phyloP scores from a whole-genome alignment of 2,113 vertebrate genomes.

The Catharus minimus region DNA sequence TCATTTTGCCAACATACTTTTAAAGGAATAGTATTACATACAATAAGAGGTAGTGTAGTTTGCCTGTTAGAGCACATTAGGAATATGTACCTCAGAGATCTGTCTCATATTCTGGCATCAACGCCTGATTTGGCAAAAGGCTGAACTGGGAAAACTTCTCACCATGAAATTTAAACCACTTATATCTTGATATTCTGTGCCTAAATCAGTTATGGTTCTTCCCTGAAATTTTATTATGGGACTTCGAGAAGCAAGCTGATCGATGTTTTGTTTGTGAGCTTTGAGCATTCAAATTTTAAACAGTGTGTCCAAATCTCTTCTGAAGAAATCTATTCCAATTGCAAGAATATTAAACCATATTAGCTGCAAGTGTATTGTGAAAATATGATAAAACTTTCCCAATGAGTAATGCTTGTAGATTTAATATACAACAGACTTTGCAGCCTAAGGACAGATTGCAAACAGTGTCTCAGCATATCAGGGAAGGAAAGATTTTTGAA shows the following conservation, averaged over 20 bases:
- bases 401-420: background rate
- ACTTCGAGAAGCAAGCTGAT: background rate
- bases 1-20: slow-evolving; percentile 6
- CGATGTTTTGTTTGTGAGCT: background rate
- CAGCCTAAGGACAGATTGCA: background rate
- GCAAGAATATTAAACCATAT: background rate
- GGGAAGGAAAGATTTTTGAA: background rate
- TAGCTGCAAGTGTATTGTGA: background rate
- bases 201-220: background rate
- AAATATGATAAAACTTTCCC: background rate
- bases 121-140: background rate
- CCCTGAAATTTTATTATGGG: background rate
- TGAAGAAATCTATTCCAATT: background rate
- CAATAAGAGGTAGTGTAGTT: background rate
- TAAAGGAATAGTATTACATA: slow-evolving; percentile 9
- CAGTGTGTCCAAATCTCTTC: background rate
- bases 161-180: background rate
- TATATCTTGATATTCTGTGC: background rate
- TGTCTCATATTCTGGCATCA: background rate
- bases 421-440: background rate
- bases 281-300: background rate
- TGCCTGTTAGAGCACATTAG: background rate
- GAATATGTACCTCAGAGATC: background rate
- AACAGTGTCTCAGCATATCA: background rate
- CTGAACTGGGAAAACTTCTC: background rate